These are phyloP conservation scores for Vollenhovia emeryi DNA, from an alignment of 1,140 invertebrate species.

Conservation along the genomic window DNA sequence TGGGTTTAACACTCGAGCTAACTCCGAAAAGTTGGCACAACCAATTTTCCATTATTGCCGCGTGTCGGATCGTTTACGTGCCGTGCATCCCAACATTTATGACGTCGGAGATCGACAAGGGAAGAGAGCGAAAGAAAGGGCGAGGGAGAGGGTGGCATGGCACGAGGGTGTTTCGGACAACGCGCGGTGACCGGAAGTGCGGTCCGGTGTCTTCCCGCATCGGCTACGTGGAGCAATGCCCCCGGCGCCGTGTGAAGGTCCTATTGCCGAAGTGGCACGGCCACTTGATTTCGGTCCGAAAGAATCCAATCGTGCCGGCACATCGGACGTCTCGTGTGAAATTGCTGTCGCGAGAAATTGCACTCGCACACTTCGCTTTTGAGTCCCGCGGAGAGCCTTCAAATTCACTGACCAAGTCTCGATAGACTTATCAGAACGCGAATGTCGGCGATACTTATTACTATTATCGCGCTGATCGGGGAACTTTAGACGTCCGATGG, in stretches of 20 bases:
- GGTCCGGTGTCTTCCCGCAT: background rate
- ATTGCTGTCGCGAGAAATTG: constrained; percentile 47
- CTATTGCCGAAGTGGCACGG: background rate
- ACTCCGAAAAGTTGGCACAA: background rate
- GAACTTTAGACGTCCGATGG: background rate
- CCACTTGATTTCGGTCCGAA: constrained; percentile 47
- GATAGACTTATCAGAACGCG: constrained; percentile 25
- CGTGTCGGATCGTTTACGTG: background rate
- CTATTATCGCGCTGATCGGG: background rate
- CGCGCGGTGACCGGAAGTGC: constrained; percentile 25
- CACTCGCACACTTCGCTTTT: constrained; percentile 20
- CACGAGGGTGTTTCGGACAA: constrained; percentile 11
- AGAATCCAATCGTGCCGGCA: constrained; percentile 43
- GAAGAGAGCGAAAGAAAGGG: background rate
- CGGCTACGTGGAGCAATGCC: constrained; percentile 27
- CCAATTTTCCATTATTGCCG: constrained; percentile 34
- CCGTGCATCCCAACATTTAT: background rate
- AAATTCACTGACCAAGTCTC: background rate
- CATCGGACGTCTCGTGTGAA: constrained; percentile 19
- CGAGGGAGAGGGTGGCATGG: no score
- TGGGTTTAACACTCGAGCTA: background rate
- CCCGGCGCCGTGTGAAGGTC: background rate
- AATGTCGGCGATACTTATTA: background rate
- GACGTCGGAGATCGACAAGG: background rate
- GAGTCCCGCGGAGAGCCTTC: background rate